phyloP scores from a whole-genome alignment of 2,888 invertebrate species.

The Ctena decussata region DNA sequence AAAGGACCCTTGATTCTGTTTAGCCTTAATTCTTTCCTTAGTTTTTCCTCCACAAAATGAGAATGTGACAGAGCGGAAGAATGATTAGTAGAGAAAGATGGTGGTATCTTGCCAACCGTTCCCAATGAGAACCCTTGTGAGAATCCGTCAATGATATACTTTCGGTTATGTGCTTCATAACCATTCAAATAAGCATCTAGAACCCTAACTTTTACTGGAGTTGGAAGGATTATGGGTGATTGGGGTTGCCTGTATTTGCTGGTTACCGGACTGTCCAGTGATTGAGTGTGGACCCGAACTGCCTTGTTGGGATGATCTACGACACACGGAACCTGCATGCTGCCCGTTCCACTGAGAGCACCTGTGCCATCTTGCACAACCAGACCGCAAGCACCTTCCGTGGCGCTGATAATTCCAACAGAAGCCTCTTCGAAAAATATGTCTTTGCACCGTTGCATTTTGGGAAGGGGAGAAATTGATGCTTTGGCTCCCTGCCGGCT shows the following conservation, averaged over 20 bases:
- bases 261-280: neutral
- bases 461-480: neutral
- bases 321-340: neutral
- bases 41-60: conserved; percentile 17
- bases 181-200: conserved; percentile 15
- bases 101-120: neutral
- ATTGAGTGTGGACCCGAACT: neutral
- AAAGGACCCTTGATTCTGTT: conserved; percentile 36
- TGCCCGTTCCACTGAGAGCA: neutral
- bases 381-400: neutral
- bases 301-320: neutral
- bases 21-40: conserved; percentile 28
- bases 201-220: conserved; percentile 9
- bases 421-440: conserved; percentile 9
- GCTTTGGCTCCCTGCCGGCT: neutral
- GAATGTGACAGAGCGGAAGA: neutral
- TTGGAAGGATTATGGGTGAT: conserved; percentile 12
- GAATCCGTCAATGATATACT: conserved; percentile 29
- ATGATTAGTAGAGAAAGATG: conserved; percentile 18
- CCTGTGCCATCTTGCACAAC: neutral
- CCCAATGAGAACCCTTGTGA: conserved; percentile 35
- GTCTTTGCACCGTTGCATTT: neutral
- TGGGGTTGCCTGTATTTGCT: neutral
- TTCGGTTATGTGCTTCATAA: conserved; percentile 12
- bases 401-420: conserved; percentile 23